Conservation (phyloP, 92 coral and sea anemone species). For the Siderastrea radians region DNA sequence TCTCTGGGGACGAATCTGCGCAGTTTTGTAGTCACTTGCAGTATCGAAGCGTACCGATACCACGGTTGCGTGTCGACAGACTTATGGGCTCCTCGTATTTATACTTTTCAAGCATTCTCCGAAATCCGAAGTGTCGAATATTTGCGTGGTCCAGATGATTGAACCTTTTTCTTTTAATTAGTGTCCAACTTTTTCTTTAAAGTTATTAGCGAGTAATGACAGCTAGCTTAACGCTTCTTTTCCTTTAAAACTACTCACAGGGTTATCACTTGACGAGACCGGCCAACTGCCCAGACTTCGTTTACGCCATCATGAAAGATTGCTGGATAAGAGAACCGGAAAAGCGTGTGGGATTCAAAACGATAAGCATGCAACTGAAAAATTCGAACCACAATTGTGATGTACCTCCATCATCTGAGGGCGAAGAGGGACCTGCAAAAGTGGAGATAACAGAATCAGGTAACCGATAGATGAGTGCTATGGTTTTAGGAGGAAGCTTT, state of each 20-base stretch:
- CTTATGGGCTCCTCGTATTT: too few species aligned
- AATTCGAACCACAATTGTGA: conserved; percentile 87
- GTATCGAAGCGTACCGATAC: too few species aligned
- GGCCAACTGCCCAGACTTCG: conserved; percentile 85
- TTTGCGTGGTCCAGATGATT: too few species aligned
- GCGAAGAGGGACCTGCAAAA: conserved; percentile 8
- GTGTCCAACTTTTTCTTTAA: neutral
- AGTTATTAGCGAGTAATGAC: neutral
- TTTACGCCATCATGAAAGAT: conserved; percentile 88
- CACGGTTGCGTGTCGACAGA: too few species aligned
- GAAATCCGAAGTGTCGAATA: too few species aligned
- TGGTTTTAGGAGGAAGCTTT: too few species aligned
- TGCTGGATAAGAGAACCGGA: conserved; percentile 89
- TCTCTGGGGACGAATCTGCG: too few species aligned
- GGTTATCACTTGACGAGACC: conserved; percentile 97
- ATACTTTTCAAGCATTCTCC: too few species aligned
- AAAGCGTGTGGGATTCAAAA: conserved; percentile 74
- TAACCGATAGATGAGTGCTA: neutral
- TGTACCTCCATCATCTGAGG: conserved; percentile 55
- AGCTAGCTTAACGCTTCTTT: neutral
- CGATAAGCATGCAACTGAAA: conserved; percentile 70
- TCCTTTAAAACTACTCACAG: conserved; percentile 31
- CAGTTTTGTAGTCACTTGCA: too few species aligned
- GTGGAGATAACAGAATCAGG: conserved; percentile 39
- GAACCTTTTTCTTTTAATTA: too few species aligned